These are phyloP conservation scores for Ancistrus triradiatus DNA, from an alignment of 2,113 vertebrate genomes.

Conservation along the genomic window DNA sequence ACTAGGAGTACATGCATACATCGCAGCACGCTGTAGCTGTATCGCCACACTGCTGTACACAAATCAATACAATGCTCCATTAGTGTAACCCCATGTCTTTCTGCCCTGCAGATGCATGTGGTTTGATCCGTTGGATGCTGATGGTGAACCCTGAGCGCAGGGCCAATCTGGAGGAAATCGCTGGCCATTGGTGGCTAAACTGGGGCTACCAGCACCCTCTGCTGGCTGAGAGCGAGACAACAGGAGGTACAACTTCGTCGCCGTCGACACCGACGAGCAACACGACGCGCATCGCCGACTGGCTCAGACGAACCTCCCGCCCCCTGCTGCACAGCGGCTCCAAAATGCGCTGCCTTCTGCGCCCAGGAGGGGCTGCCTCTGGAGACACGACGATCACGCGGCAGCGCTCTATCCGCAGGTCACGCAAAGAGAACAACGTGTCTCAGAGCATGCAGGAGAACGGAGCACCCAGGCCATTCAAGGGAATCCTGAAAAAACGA, in stretches of 20 bases:
- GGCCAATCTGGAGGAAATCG: constrained; percentile 90
- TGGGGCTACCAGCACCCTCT: constrained; percentile 82
- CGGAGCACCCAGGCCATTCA: constrained; percentile 66
- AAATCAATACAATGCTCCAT: no score
- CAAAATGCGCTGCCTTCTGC: constrained; percentile 85
- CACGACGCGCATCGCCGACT: constrained; percentile 73
- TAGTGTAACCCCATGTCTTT: no score
- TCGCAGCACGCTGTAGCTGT: no score
- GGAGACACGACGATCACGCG: constrained; percentile 65
- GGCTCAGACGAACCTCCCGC: constrained; percentile 86
- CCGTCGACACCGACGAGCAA: constrained; percentile 44
- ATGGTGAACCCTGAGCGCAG: constrained; percentile 95
- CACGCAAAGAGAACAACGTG: constrained; percentile 87
- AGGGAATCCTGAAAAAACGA: constrained; percentile 88
- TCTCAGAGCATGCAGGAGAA: constrained; percentile 71
- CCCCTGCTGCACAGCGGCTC: constrained; percentile 87
- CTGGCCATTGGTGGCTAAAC: constrained; percentile 96
- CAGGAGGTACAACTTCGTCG: constrained; percentile 24
- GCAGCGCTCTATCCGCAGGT: constrained; percentile 89
- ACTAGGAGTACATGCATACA: no score
- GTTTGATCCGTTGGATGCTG: constrained; percentile 94
- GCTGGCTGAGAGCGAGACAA: constrained; percentile 64
- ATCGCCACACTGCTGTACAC: no score
- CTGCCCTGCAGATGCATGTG: constrained; percentile 81
- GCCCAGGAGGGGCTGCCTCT: constrained; percentile 53